A percentile compares a stretch with the other conserved stretches of the same genome.
Conservation (phyloP, 2,113 vertebrate genomes). For the Sturnira hondurensis region DNA sequence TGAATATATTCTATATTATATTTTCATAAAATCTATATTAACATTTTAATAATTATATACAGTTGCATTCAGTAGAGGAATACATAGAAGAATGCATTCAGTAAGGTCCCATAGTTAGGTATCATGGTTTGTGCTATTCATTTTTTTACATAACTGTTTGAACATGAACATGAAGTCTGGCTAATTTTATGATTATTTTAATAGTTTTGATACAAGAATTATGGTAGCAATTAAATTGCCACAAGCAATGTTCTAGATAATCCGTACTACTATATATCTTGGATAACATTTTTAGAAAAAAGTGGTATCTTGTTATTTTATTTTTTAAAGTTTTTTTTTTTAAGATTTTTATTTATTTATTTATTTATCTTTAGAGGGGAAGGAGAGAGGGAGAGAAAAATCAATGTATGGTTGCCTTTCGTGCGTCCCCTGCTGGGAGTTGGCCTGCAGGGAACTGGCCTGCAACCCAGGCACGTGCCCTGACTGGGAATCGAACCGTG, state of each 20-base stretch:
- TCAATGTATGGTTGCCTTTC: too few species aligned
- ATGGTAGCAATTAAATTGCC: not conserved
- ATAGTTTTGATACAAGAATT: not conserved
- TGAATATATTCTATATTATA: not conserved
- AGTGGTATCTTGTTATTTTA: not conserved
- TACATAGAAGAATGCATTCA: not conserved
- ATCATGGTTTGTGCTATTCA: not conserved
- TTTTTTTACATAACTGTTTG: too few species aligned
- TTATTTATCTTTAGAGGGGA: too few species aligned
- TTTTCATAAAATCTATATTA: not conserved
- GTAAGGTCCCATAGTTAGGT: not conserved
- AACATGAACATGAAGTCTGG: not conserved
- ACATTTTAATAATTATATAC: not conserved
- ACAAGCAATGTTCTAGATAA: not conserved
- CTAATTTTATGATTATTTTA: not conserved
- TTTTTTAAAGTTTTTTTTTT: not conserved
- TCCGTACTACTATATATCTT: not conserved
- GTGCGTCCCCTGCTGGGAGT: too few species aligned
- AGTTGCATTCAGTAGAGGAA: not conserved
- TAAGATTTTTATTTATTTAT: too few species aligned
- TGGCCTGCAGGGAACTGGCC: too few species aligned
- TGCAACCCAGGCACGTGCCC: too few species aligned
- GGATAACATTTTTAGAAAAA: not conserved
- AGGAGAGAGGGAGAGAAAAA: too few species aligned
- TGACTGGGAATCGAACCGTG: too few species aligned